phyloP scores from a whole-genome alignment of 2,113 vertebrate species.

The Phaetusa simplex region DNA sequence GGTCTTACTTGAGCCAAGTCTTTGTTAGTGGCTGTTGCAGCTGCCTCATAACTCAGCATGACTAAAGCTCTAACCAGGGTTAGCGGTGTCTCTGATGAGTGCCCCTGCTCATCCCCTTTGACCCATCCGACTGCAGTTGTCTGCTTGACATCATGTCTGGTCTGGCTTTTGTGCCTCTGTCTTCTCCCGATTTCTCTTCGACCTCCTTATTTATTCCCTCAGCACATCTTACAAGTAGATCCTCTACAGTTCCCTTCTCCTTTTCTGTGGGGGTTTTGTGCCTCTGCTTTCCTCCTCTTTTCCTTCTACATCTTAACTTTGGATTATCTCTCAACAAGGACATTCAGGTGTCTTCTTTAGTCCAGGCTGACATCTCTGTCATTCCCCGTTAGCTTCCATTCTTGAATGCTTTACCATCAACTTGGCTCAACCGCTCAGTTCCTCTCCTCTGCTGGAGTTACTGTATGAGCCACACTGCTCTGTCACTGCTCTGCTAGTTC shows the following conservation, averaged over 20 bases:
- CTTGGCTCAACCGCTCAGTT: not conserved
- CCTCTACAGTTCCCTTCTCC: not conserved
- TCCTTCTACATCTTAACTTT: not conserved
- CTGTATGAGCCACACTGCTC: not conserved
- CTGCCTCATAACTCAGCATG: not conserved
- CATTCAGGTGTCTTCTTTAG: not conserved
- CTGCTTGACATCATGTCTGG: not conserved
- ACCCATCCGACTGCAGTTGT: not conserved
- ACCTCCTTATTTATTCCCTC: not conserved
- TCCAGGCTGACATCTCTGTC: not conserved
- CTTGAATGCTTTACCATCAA: not conserved
- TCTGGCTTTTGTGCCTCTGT: not conserved
- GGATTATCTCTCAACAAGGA: not conserved
- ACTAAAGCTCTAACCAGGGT: not conserved
- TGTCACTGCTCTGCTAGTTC: not conserved
- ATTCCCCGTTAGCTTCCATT: not conserved
- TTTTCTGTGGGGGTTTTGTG: not conserved
- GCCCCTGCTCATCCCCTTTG: not conserved
- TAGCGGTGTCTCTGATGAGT: not conserved
- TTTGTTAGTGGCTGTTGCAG: not conserved
- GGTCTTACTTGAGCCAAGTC: not conserved
- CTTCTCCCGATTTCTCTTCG: not conserved
- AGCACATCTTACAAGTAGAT: not conserved
- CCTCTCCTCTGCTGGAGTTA: not conserved
- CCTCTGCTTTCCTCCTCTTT: not conserved